phyloP scores from a whole-genome alignment of 2,113 vertebrate species.

The Odocoileus hemionus region DNA sequence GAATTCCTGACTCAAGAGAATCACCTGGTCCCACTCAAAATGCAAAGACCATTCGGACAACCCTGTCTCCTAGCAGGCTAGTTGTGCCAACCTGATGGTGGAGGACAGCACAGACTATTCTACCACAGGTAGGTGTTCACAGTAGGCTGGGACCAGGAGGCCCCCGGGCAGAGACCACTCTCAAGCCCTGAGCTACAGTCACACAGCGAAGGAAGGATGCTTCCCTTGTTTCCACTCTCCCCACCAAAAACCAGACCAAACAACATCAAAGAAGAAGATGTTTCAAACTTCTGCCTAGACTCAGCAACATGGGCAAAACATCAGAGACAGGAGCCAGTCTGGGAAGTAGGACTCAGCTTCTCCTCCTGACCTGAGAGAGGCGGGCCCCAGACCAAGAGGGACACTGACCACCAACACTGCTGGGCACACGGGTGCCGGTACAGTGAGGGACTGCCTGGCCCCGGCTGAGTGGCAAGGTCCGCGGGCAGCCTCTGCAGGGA shows the following conservation, averaged over 20 bases:
- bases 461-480: too few relatives aligned
- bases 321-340: not conserved
- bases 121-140: not conserved
- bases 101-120: not conserved
- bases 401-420: not conserved
- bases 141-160: not conserved
- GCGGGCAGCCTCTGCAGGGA: not conserved
- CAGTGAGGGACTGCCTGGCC: not conserved
- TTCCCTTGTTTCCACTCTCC: not conserved
- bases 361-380: not conserved
- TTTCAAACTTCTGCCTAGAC: not conserved
- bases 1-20: not conserved
- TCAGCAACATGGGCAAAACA: rapidly evolving
- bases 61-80: not conserved
- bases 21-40: not conserved
- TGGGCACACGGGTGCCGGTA: rapidly evolving
- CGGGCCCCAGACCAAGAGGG: not conserved
- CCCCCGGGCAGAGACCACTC: not conserved
- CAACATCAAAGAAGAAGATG: not conserved
- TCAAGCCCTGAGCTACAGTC: not conserved
- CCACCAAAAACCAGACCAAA: not conserved
- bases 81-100: not conserved
- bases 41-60: not conserved
- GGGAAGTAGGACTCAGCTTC: not conserved
- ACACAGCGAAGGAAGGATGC: not conserved